A percentile compares a stretch with the other conserved stretches of the same genome.
These are phyloP conservation scores for Myrmecobius fasciatus DNA, from an alignment of 2,113 vertebrate species.

Conservation along the genomic window DNA sequence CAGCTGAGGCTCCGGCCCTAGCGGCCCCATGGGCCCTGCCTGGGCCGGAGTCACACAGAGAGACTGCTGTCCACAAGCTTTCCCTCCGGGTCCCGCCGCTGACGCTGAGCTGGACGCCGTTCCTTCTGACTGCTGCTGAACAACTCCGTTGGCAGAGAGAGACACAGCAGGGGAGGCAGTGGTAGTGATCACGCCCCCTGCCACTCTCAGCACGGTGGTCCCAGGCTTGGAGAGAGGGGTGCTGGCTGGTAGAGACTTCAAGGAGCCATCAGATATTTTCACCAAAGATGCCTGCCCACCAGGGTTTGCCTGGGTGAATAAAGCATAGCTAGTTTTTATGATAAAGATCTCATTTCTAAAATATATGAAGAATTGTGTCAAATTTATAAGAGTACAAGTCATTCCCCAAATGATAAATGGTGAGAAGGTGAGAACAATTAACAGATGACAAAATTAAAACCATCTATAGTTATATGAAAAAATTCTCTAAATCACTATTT, in stretches of 20 bases:
- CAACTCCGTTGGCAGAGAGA: slow-evolving; percentile 83
- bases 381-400: no score
- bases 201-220: slow-evolving; percentile 93
- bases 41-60: slow-evolving; percentile 79
- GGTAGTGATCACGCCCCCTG: slow-evolving; percentile 94
- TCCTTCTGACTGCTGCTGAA: slow-evolving; percentile 82
- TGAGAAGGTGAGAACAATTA: no score
- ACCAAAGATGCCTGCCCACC: slow-evolving; percentile 90
- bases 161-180: slow-evolving; percentile 86
- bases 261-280: slow-evolving; percentile 93
- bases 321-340: no score
- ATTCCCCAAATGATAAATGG: no score
- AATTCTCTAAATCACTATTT: no score
- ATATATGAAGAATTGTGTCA: no score
- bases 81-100: slow-evolving; percentile 74
- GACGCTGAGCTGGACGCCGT: slow-evolving; percentile 74
- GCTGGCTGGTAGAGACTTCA: slow-evolving; percentile 90
- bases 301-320: slow-evolving; percentile 86
- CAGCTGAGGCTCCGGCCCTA: slow-evolving; percentile 79
- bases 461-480: no score
- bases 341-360: no score
- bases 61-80: slow-evolving; percentile 82
- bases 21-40: slow-evolving; percentile 70
- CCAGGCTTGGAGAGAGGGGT: slow-evolving; percentile 94
- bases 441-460: no score